Conservation (phyloP, 2,888 invertebrate genomes). For the Syrista parreyssii region DNA sequence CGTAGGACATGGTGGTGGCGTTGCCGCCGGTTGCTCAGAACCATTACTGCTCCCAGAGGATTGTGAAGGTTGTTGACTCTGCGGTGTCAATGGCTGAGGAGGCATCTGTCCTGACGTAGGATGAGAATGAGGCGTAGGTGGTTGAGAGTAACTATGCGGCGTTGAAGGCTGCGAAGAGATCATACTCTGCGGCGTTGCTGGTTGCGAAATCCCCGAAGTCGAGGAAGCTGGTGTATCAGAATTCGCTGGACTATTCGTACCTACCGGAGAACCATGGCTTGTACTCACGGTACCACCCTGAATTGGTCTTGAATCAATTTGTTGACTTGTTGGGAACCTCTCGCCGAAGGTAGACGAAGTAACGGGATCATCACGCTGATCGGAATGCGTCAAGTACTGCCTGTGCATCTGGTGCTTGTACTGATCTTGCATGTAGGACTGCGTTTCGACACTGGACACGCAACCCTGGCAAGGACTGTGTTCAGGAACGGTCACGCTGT, state of each 20-base stretch:
- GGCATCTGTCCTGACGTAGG: slow-evolving; percentile 38
- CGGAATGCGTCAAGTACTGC: slow-evolving; percentile 53
- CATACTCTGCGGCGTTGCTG: slow-evolving; percentile 58
- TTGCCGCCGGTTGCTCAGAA: slow-evolving; percentile 50
- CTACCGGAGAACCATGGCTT: slow-evolving; percentile 80
- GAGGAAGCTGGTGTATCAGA: slow-evolving; percentile 65
- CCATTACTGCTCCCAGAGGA: slow-evolving; percentile 35
- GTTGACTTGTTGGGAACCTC: slow-evolving; percentile 67
- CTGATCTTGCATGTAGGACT: slow-evolving; percentile 54
- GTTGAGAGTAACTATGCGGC: slow-evolving; percentile 60
- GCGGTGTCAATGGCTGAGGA: slow-evolving; percentile 41
- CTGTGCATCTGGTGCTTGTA: slow-evolving; percentile 54
- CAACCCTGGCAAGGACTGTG: slow-evolving; percentile 47
- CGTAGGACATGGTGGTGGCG: slow-evolving; percentile 41
- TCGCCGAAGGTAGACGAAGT: slow-evolving; percentile 77
- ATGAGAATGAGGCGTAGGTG: slow-evolving; percentile 59
- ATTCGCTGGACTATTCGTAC: slow-evolving; percentile 67
- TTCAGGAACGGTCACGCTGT: slow-evolving; percentile 53
- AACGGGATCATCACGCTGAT: slow-evolving; percentile 70
- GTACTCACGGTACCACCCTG: slow-evolving; percentile 89
- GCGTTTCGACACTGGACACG: slow-evolving; percentile 55
- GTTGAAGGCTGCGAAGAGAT: slow-evolving; percentile 60
- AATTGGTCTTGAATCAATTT: slow-evolving; percentile 78
- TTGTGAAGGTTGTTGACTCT: slow-evolving; percentile 49
- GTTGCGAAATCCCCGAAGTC: slow-evolving; percentile 54